Base-by-base conservation (phyloP, 2,888 invertebrate genomes). In the Drosophila melanosoma region DNA sequence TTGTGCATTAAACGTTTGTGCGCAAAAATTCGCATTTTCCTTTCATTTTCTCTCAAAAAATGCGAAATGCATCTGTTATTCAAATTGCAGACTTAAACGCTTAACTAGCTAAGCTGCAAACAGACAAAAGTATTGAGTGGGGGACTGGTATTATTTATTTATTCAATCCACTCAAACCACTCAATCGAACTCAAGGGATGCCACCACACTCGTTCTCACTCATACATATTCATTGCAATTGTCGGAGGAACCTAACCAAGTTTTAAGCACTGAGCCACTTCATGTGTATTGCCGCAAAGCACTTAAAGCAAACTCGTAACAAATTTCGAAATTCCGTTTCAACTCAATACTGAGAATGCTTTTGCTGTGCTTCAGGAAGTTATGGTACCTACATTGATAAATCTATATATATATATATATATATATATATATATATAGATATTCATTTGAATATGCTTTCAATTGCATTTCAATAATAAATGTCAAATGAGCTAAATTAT, bases 381-480 rank as follows among this genome's bases (percentile, higher is more conserved):
- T 49, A 49, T 26, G 48, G 11, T 7, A 12, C 29, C 1, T 23
- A 33, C 8, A 8, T 7, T 17, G 15, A 35, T 1, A 5, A n/a
- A n/a, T n/a, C n/a, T 20, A 17, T 33, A 29, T 8, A n/a, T 36
- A 20, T 2, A 26, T 29, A 11, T 11, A 17, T 29, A 6, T 17
- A 49, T n/a, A 5, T 26, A 20, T n/a, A n/a, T n/a, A n/a, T n/a
- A n/a, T n/a, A n/a, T 53, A 63, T 68, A 57, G 26, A 77, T 78
- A 60, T 61, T 26, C 3, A 53, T 45, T 51, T 38, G 36, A 42
- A 38, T 67, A 66, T 45, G 62, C 17, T 73, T 80, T 74, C 70
- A 70, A 83, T 83, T 53, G 63, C 69, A 68, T 71, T 69, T 69
- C 72, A 85, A 38, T 51, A 23, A 57, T 59, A 45, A 42, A 64